Evolutionary conservation across 2,113 vertebrate species (phyloP), one percentile per base, ranked within the genome.

Genomic region (Pristiophorus japonicus): DNA sequence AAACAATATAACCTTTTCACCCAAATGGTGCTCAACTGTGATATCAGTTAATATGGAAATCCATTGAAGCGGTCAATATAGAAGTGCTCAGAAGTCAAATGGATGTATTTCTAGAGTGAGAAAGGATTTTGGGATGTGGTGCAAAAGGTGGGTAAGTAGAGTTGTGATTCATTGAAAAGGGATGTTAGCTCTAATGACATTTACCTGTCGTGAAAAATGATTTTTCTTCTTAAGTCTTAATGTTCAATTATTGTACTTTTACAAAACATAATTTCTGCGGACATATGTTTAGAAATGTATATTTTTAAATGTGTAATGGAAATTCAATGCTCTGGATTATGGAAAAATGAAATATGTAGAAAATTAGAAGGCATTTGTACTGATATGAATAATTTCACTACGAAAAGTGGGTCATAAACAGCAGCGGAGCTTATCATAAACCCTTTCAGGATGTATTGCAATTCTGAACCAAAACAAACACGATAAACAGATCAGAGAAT

Each of bases 401-500:
- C 42, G n/a, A 78, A 78, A 78, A 78, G 18, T 78, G 73, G 73
- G n/a, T 78, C 34, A 78, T 18, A 38, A 38, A 78, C 75, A 38
- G n/a, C n/a, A 78, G 75, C 2, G 42, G 34, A 3, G n/a, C 75
- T 38, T 78, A 75, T 38, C 38, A 78, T 78, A 78, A 78, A 18
- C 75, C n/a, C 14, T 78, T 42, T 1, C n/a, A 78, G 75, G n/a
- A 59, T 38, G n/a, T 38, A 38, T 75, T 78, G 75, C n/a, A 78
- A 78, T 78, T 78, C 85, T 88, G 27, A 88, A 55, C 85, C 81
- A 88, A 51, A 88, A 45, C 47, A 59, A 88, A 90, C 12, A 90
- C 4, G 34, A 34, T 34, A 59, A 90, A 14, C 51, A 81, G 78
- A 81, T 6, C 4, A n/a, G 51, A 90, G 87, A 59, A 59, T 90